These are phyloP conservation scores for Hirtodrosophila trivittata DNA, from an alignment of 2,888 invertebrate genomes.

Conservation along the genomic window DNA sequence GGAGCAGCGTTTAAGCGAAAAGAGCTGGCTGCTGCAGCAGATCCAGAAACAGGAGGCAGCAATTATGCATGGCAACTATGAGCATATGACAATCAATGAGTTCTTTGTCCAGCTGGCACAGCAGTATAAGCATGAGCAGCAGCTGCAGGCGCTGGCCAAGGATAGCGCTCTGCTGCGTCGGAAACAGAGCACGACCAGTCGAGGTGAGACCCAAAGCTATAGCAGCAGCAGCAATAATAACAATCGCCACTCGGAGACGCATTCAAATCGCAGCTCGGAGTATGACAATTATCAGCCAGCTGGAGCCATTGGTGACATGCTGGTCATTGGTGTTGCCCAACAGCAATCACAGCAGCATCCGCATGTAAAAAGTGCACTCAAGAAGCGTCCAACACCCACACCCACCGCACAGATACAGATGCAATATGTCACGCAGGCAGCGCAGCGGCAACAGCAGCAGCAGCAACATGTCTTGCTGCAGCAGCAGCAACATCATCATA, in stretches of 20 bases:
- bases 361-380: slow-evolving; percentile 74
- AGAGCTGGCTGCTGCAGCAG: slow-evolving; percentile 82
- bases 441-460: slow-evolving; percentile 48
- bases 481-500: slow-evolving; percentile 43
- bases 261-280: slow-evolving; percentile 80
- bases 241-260: slow-evolving; percentile 76
- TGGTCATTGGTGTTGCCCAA: slow-evolving; percentile 70
- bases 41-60: slow-evolving; percentile 83
- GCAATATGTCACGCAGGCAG: slow-evolving; percentile 44
- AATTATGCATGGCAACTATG: slow-evolving; percentile 82
- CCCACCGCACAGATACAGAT: slow-evolving; percentile 46
- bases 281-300: slow-evolving; percentile 79
- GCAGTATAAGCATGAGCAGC: slow-evolving; percentile 78
- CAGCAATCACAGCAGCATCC: slow-evolving; percentile 70
- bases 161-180: slow-evolving; percentile 74
- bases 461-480: slow-evolving; percentile 46
- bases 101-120: slow-evolving; percentile 74
- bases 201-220: slow-evolving; percentile 48
- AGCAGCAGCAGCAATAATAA: slow-evolving; percentile 49
- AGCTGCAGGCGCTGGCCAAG: slow-evolving; percentile 50
- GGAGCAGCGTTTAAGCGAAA: slow-evolving; percentile 82
- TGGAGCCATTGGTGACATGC: slow-evolving; percentile 59
- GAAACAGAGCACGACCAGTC: slow-evolving; percentile 69
- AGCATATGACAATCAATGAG: slow-evolving; percentile 79
- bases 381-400: slow-evolving; percentile 75